These are phyloP conservation scores for Spilogale gracilis DNA, from an alignment of 2,113 vertebrate species.

Conservation along the genomic window DNA sequence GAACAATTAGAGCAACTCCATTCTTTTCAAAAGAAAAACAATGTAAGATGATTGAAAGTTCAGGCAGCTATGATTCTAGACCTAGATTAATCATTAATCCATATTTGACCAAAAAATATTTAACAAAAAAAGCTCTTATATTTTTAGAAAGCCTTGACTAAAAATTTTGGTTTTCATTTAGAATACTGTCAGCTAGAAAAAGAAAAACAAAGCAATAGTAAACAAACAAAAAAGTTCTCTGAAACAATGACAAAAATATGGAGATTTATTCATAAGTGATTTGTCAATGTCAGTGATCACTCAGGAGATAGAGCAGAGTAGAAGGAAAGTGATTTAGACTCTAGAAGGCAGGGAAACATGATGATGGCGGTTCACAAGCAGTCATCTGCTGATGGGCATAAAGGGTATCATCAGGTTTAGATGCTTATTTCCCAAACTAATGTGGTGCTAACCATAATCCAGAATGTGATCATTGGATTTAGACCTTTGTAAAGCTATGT, in stretches of 20 bases:
- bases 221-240: background rate
- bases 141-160: background rate
- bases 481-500: background rate
- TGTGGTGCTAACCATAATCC: background rate
- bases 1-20: background rate
- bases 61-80: background rate
- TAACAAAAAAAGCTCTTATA: background rate
- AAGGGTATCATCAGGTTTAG: background rate
- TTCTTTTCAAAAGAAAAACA: conserved; percentile 3
- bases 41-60: background rate
- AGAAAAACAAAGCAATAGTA: background rate
- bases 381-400: background rate
- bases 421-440: background rate
- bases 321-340: background rate
- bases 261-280: background rate
- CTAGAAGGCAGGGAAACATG: background rate
- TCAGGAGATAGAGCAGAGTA: background rate
- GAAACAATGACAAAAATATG: background rate
- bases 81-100: background rate
- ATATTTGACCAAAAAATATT: background rate
- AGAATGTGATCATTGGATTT: background rate
- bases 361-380: background rate
- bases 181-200: background rate
- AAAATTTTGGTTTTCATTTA: background rate
- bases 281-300: background rate